Base-by-base conservation (phyloP, 1,140 invertebrate genomes). In the Brachionus asplanchnoidis region DNA sequence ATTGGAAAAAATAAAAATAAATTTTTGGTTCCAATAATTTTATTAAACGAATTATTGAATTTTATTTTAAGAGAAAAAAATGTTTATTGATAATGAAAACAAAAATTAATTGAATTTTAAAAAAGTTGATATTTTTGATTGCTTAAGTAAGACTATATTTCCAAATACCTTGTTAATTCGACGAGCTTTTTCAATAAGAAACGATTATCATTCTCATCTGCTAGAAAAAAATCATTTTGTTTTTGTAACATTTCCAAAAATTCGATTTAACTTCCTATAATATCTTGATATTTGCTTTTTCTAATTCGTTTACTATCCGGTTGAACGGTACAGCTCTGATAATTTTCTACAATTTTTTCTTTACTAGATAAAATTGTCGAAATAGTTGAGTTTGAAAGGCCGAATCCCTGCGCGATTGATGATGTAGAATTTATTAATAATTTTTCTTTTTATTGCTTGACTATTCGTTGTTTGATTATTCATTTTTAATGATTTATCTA, bases 51-150 rank as follows among this genome's bases (percentile, higher is more conserved):
- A 50, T 53, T 1, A 50, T 26, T 79, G 42, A 50, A 8, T 79
- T 44, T n/a, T 82, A 56, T 32, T 53, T 56, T 2, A 82, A 56
- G 23, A n/a, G 50, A 53, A 53, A 53, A 53, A 46, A 46, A 46
- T 46, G n/a, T n/a, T 14, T 46, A 46, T 46, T 46, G 44, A 46
- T 46, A 46, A 46, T 46, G 44, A 46, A 46, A 46, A 46, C 44
- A 46, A 46, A 46, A 46, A 46, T 46, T 46, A 46, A 46, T 46
- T 46, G 44, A 4, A 46, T 46, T 46, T 46, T 46, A 46, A 46
- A 46, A 26, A 42, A 20, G 56, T 65, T 42, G 26, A 65, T 36
- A 80, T 28, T 85, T 84, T 86, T 28, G 44, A 46, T 46, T 46
- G 44, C 44, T 46, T 28, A 28, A 28, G 28, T 28, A 2, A 3